A percentile compares a stretch with the other conserved stretches of the same genome.
Evolutionary conservation across 2,797 vertebrate species (phyloP).

Genomic region (Xiphorhynchus erythropygius): DNA sequence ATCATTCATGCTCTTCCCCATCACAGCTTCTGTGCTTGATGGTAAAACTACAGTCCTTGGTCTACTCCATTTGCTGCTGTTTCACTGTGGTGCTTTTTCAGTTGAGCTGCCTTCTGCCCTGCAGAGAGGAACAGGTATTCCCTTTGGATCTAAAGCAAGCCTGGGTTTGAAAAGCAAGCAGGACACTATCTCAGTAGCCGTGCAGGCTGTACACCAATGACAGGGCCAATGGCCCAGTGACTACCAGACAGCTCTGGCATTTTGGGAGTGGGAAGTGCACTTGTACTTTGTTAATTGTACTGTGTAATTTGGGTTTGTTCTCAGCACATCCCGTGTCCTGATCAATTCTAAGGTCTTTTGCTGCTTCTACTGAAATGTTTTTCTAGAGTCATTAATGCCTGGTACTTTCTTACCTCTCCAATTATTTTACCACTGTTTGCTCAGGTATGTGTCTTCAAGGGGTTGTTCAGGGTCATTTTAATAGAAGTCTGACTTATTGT

Average conservation of each 20-base stretch:
- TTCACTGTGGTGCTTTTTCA: background rate
- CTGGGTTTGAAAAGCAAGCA: background rate
- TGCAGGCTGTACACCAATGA: accelerated
- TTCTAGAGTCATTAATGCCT: background rate
- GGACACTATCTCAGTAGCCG: background rate
- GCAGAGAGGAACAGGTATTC: background rate
- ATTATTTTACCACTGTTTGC: background rate
- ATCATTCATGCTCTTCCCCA: background rate
- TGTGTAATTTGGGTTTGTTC: background rate
- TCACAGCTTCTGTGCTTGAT: background rate
- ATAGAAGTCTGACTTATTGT: background rate
- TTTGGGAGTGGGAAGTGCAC: background rate
- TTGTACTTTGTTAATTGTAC: background rate
- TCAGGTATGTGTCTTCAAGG: background rate
- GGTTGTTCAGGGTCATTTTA: background rate
- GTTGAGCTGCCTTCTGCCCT: background rate
- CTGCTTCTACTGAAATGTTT: background rate
- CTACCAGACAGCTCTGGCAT: background rate
- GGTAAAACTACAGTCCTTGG: background rate
- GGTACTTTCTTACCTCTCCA: background rate
- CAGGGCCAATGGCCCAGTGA: background rate
- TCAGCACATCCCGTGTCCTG: background rate
- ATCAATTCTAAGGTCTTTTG: background rate
- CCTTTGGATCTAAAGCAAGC: background rate
- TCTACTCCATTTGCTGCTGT: background rate